Conservation (phyloP, 2,113 vertebrate genomes). For the Gila orcuttii region DNA sequence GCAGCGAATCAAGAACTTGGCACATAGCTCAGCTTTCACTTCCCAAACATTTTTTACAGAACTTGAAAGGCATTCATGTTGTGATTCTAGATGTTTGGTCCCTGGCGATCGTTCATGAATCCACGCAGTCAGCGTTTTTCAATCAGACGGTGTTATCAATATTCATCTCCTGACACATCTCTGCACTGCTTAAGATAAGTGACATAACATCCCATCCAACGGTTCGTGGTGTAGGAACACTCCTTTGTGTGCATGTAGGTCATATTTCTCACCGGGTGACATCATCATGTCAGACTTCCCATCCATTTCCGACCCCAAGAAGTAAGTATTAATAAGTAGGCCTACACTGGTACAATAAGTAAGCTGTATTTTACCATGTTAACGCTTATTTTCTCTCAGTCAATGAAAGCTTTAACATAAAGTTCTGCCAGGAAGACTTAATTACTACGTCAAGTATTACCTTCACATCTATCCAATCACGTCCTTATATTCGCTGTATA, state of each 20-base stretch:
- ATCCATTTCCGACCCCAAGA: background rate
- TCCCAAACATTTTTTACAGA: background rate
- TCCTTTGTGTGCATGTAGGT: slow-evolving; percentile 12
- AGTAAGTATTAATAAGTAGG: slow-evolving; percentile 41
- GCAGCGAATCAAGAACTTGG: slow-evolving; percentile 36
- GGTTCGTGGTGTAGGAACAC: slow-evolving; percentile 65
- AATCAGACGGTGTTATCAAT: slow-evolving; percentile 67
- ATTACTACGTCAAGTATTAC: no score
- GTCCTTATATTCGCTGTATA: no score
- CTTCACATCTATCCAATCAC: no score
- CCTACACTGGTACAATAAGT: background rate
- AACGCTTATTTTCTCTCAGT: slow-evolving; percentile 26
- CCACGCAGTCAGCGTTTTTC: slow-evolving; percentile 72
- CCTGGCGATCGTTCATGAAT: slow-evolving; percentile 70
- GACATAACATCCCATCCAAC: slow-evolving; percentile 74
- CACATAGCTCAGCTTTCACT: background rate
- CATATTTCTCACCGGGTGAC: slow-evolving; percentile 46
- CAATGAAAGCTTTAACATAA: no score
- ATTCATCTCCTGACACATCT: slow-evolving; percentile 61
- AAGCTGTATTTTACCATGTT: slow-evolving; percentile 48
- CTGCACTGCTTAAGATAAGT: slow-evolving; percentile 74
- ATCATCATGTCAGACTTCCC: slow-evolving; percentile 29
- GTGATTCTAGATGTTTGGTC: slow-evolving; percentile 65
- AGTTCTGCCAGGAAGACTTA: no score
- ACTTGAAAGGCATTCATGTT: slow-evolving; percentile 34